phyloP scores from a whole-genome alignment of 2,888 invertebrate genomes.

The Acronicta leporina region DNA sequence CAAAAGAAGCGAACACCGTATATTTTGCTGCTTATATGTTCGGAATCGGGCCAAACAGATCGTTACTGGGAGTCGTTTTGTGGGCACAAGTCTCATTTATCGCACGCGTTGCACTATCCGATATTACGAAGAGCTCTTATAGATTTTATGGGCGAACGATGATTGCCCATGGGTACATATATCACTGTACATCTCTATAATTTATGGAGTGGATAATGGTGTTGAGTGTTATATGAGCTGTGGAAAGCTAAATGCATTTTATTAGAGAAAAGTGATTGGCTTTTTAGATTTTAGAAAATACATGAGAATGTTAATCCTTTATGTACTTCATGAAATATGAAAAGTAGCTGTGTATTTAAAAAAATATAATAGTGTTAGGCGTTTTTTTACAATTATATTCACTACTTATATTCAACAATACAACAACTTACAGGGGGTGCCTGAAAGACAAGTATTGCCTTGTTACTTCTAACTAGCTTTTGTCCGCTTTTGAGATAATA shows the following conservation, averaged over 20 bases:
- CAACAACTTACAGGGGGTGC: too few species aligned
- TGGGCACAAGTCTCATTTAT: conserved; percentile 62
- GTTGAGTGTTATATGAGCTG: conserved; percentile 48
- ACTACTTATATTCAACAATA: too few species aligned
- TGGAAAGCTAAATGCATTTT: conserved; percentile 45
- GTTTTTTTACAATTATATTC: too few species aligned
- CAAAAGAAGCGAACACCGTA: conserved; percentile 19
- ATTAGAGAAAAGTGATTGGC: conserved; percentile 28
- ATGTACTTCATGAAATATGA: not conserved
- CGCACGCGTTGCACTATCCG: conserved; percentile 61
- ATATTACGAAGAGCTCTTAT: conserved; percentile 57
- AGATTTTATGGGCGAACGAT: conserved; percentile 61
- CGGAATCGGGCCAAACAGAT: conserved; percentile 48
- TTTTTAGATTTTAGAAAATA: conserved; percentile 11
- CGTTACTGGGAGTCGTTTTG: conserved; percentile 59
- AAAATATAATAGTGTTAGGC: too few species aligned
- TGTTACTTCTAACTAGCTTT: too few species aligned
- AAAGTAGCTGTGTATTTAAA: too few species aligned
- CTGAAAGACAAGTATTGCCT: too few species aligned
- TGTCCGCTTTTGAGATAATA: too few species aligned
- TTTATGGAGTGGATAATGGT: conserved; percentile 69
- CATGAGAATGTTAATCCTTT: not conserved
- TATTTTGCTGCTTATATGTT: conserved; percentile 32
- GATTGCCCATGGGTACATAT: conserved; percentile 82
- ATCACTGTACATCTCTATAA: conserved; percentile 76